Evolutionary conservation across 2,113 vertebrate species (phyloP).

Genomic region (Tychaedon coryphoeus): DNA sequence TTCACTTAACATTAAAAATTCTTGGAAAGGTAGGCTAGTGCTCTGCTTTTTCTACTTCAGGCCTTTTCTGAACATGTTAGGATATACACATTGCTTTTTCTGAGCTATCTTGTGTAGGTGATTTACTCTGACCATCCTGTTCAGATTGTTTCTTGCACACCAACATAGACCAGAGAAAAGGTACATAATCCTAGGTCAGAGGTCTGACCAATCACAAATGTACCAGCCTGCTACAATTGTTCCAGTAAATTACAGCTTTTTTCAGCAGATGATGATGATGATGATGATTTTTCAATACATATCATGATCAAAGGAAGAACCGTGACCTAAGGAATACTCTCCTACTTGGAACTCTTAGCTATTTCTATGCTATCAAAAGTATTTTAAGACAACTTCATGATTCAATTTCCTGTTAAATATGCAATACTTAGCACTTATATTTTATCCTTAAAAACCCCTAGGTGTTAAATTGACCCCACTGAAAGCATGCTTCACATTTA

Average conservation of each 20-base stretch:
- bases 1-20: constrained; percentile 38
- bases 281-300: not conserved
- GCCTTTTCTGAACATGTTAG: not conserved
- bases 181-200: not conserved
- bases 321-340: not conserved
- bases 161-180: not conserved
- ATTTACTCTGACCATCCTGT: not conserved
- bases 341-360: not conserved
- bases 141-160: not conserved
- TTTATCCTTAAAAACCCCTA: not conserved
- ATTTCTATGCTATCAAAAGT: not conserved
- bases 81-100: not conserved
- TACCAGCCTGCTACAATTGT: not conserved
- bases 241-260: not conserved
- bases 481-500: not conserved
- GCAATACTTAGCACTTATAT: not conserved
- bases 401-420: not conserved
- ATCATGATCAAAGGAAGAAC: not conserved
- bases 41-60: not conserved
- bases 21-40: constrained; percentile 30
- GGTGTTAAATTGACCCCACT: not conserved
- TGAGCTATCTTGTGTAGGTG: not conserved
- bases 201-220: not conserved
- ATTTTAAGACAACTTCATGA: not conserved
- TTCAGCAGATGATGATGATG: not conserved